These are phyloP conservation scores for Ditylenchus weischeri DNA, from an alignment of 2,888 invertebrate species.

Conservation along the genomic window DNA sequence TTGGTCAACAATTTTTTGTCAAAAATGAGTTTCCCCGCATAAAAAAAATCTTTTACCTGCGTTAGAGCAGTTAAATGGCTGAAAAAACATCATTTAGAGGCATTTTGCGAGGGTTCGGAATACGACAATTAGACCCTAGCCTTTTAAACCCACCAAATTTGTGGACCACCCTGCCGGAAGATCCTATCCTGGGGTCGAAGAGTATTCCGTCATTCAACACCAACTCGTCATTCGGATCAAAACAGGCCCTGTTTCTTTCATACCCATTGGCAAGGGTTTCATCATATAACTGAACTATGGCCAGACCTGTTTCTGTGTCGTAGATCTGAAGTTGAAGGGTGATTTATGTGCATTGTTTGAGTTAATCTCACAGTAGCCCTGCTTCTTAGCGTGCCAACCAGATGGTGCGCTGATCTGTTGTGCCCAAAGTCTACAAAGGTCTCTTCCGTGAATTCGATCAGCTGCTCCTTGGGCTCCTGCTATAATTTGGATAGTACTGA, in stretches of 20 bases:
- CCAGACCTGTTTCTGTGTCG: slow-evolving; percentile 77
- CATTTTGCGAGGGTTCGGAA: too few species aligned
- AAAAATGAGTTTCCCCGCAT: too few species aligned
- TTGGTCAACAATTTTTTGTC: too few species aligned
- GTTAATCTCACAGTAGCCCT: slow-evolving; percentile 68
- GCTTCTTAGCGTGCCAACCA: slow-evolving; percentile 83
- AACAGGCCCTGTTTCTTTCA: slow-evolving; percentile 86
- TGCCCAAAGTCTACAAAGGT: slow-evolving; percentile 76
- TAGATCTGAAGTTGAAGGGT: slow-evolving; percentile 66
- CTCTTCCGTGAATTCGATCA: slow-evolving; percentile 62
- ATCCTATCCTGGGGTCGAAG: slow-evolving; percentile 56
- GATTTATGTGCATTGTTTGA: background rate
- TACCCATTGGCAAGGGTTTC: slow-evolving; percentile 86
- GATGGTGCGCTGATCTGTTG: slow-evolving; percentile 70
- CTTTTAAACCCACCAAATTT: slow-evolving; percentile 70
- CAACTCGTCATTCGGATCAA: slow-evolving; percentile 86
- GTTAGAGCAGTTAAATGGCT: too few species aligned
- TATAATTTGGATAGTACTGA: too few species aligned
- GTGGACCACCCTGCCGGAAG: slow-evolving; percentile 75
- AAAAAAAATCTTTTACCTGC: too few species aligned
- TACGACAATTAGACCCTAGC: too few species aligned
- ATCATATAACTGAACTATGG: slow-evolving; percentile 71
- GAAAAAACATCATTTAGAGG: too few species aligned
- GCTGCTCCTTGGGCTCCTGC: slow-evolving; percentile 70
- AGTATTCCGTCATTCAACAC: slow-evolving; percentile 66